phyloP scores from a whole-genome alignment of 2,113 vertebrate genomes.

The Tautogolabrus adspersus region DNA sequence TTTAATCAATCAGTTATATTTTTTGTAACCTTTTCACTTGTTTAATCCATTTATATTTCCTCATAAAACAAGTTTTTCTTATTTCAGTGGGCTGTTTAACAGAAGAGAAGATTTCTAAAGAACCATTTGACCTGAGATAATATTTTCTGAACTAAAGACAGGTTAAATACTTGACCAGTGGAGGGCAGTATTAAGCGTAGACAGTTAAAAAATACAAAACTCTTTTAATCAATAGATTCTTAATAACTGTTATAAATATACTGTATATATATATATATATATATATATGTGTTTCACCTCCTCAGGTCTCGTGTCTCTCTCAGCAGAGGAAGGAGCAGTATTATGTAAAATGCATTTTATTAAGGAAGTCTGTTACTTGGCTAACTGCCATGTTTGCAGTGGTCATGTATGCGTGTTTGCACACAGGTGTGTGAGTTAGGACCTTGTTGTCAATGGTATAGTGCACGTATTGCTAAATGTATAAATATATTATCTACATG shows the following conservation, averaged over 20 bases:
- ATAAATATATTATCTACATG: neutral
- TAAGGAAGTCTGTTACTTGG: neutral
- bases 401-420: slow-evolving; percentile 44
- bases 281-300: neutral
- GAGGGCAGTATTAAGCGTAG: slow-evolving; percentile 46
- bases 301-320: neutral
- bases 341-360: neutral
- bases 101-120: too few relatives aligned
- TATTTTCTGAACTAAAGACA: too few relatives aligned
- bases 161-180: neutral
- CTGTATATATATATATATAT: too few relatives aligned
- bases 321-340: neutral
- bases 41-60: too few relatives aligned
- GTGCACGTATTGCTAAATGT: slow-evolving; percentile 17
- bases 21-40: too few relatives aligned
- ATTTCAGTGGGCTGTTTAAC: too few relatives aligned
- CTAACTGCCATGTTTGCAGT: neutral
- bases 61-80: too few relatives aligned
- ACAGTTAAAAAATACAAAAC: slow-evolving; percentile 8
- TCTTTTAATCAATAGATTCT: neutral
- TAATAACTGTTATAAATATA: neutral
- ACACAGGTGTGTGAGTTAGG: slow-evolving; percentile 48
- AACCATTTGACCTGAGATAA: too few relatives aligned
- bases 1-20: too few relatives aligned
- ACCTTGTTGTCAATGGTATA: slow-evolving; percentile 49